These are phyloP conservation scores for Calameuta idolon DNA, from an alignment of 2,888 invertebrate species.

Conservation along the genomic window DNA sequence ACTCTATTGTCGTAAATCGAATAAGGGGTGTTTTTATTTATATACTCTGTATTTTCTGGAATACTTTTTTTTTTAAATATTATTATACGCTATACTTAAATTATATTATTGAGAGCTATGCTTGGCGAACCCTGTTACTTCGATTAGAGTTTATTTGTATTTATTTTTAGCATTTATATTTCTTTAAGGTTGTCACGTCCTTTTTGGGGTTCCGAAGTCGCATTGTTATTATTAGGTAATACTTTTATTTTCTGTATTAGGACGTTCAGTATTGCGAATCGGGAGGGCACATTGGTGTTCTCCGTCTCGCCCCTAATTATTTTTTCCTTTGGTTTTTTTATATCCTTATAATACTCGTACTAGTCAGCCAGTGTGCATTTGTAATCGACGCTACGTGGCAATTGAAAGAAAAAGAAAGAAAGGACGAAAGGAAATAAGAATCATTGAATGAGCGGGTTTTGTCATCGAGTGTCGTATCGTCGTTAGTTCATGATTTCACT, in stretches of 20 bases:
- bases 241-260: background rate
- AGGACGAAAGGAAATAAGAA: background rate
- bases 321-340: background rate
- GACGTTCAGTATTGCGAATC: slow-evolving; percentile 15
- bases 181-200: no score
- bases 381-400: background rate
- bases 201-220: background rate
- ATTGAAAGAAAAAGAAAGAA: background rate
- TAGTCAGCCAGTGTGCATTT: slow-evolving; percentile 40
- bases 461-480: background rate
- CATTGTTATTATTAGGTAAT: background rate
- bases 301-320: background rate
- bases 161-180: background rate
- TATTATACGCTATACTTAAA: background rate
- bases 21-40: background rate
- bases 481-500: background rate
- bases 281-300: background rate
- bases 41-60: background rate
- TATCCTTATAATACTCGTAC: slow-evolving; percentile 16
- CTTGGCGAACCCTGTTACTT: background rate
- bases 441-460: background rate
- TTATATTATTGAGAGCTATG: background rate
- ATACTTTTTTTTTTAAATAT: background rate
- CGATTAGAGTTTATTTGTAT: background rate
- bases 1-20: background rate